Evolutionary conservation across 2,797 vertebrate genomes (phyloP), one percentile per base, ranked within the genome.

Genomic region (Melopsittacus undulatus): DNA sequence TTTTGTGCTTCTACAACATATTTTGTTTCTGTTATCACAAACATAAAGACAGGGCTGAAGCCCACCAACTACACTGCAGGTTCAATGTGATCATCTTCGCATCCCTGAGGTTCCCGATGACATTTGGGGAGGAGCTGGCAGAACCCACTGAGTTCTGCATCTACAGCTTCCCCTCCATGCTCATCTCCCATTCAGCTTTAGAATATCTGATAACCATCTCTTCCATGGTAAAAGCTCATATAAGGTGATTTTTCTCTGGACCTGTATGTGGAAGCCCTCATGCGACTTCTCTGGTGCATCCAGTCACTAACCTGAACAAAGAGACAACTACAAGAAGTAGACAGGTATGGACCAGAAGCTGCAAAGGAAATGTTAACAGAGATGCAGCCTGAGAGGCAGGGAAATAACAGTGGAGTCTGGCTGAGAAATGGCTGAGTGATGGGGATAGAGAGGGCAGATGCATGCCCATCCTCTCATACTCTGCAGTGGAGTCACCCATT

Each of bases 51-150:
- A n/a, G 42, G 38, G 17, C 29, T 63, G 29, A 87, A 72, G 56
- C 15, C 21, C n/a, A 46, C 27, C 2, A 3, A 8, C 43, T 74
- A 51, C 56, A 43, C 0, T n/a, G 11, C 7, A 2, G 32, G 57
- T 45, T 82, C 48, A 27, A 2, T 1, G 0, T 27, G 43, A 9
- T 63, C 11, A 0, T 40, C 59, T 83, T 69, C 11, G 2, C 54
- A 27, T 40, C 49, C 36, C 46, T 40, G 6, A 27, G 9, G 11
- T 13, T 82, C 29, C 49, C 3, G 2, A 21, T 16, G 22, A 52
- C 42, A 9, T 85, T 38, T 75, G 40, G 51, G 86, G 15, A 92
- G 30, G 51, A 63, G 20, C n/a, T 13, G 59, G 18, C 32, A 80
- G 63, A 81, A 68, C 14, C 10, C 32, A 10, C 13, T 2, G 36